Base-by-base conservation (phyloP, 2,113 vertebrate genomes). In the Hyaena hyaena region DNA sequence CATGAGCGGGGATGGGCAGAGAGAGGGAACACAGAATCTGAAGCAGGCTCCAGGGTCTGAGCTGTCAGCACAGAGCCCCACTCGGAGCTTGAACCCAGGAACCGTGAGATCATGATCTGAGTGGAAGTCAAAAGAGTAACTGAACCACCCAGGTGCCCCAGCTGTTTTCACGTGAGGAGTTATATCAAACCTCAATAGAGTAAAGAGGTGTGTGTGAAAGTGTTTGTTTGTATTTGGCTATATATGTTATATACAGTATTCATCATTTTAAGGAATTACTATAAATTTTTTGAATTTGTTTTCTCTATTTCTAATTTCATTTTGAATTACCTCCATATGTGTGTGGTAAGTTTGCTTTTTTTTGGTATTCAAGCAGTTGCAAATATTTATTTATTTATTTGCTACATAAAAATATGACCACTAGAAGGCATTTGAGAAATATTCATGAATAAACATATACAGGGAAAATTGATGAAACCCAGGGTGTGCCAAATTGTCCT, bases 351-450 rank as follows among this genome's bases (percentile, higher is more conserved):
- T 89, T 73, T 92, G 4, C 7, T 68, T 26, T 61, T 43, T 91
- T 93, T 39, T 43, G 4, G 31, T n/a, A 17, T 35, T 50, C 2
- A 11, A n/a, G 45, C 48, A 90, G 23, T 81, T 94, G 23, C 28
- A 23, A 45, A 35, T 83, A 93, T 92, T 88, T 93, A 73, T 86
- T 26, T 90, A 35, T 93, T 33, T 95, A 33, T 86, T 94, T 16
- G 12, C 31, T 39, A 88, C 93, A 81, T 88, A 82, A 93, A 24
- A 89, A 53, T 11, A 16, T 95, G n/a, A 74, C 9, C 31, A 66
- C 15, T 77, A 17, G 77, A 95, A 21, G 39, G 5, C 77, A 80
- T 74, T 81, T 74, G n/a, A 95, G 43, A 93, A 80, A 61, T 85
- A 86, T 94, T 96, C 15, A 66, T 65, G 15, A 94, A 93, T 48